Conservation (phyloP, 2,113 vertebrate species). For the Tympanuchus pallidicinctus region DNA sequence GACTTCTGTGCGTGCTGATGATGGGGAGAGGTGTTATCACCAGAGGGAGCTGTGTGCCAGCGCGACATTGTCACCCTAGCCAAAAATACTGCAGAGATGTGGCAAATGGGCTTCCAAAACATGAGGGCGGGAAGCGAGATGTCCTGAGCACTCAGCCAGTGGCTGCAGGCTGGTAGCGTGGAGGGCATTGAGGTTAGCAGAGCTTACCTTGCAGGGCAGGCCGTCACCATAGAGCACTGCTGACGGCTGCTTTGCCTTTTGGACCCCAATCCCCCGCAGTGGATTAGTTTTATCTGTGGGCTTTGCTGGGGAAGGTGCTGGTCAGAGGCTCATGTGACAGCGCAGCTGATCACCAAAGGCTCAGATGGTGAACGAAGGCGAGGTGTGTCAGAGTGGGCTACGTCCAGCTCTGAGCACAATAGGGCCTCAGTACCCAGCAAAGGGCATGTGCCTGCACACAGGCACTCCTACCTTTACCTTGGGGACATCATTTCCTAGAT, state of each 20-base stretch:
- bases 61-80: conserved; percentile 16
- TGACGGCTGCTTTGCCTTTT: background rate
- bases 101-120: background rate
- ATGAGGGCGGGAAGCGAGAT: background rate
- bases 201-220: background rate
- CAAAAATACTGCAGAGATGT: background rate
- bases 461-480: background rate
- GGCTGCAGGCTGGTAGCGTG: background rate
- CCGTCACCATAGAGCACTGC: background rate
- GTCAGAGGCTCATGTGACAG: background rate
- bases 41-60: conserved; percentile 61
- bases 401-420: background rate
- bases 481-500: conserved; percentile 16
- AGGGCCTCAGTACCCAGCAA: background rate
- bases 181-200: background rate
- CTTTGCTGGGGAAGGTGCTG: background rate
- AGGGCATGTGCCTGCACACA: background rate
- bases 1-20: background rate
- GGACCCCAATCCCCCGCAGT: background rate
- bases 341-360: background rate
- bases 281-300: background rate
- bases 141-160: background rate
- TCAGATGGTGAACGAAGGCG: background rate
- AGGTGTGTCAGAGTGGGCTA: background rate
- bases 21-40: conserved; percentile 33